Percentiles rank a stretch among this genome's conserved stretches.
These are phyloP conservation scores for Bombus haemorrhoidalis DNA, from an alignment of 1,140 invertebrate genomes.

Conservation along the genomic window DNA sequence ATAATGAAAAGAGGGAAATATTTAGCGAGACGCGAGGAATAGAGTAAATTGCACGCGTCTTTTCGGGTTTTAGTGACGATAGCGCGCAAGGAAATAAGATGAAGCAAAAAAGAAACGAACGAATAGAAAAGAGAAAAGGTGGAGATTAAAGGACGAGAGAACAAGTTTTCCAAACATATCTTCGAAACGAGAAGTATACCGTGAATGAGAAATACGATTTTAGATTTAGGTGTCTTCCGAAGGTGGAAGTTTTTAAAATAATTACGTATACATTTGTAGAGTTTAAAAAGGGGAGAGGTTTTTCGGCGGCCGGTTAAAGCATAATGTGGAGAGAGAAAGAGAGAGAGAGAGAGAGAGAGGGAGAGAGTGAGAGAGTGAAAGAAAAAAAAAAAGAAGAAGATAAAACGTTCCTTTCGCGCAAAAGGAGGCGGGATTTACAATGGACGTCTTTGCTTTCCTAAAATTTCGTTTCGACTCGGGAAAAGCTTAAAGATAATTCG, in stretches of 20 bases:
- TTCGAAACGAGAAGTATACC: constrained; percentile 79
- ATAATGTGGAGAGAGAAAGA: constrained; percentile 69
- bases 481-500: constrained; percentile 54
- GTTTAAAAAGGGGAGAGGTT: constrained; percentile 43
- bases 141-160: not conserved
- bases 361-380: too few relatives aligned
- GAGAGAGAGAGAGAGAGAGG: not conserved
- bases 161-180: constrained; percentile 73
- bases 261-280: constrained; percentile 65
- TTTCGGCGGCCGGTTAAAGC: constrained; percentile 53
- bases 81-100: constrained; percentile 15
- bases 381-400: not conserved
- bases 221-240: constrained; percentile 73
- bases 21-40: constrained; percentile 54
- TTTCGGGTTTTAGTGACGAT: constrained; percentile 32
- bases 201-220: constrained; percentile 78
- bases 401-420: constrained; percentile 4
- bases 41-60: constrained; percentile 57
- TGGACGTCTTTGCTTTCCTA: constrained; percentile 33
- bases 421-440: not conserved
- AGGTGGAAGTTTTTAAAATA: constrained; percentile 62
- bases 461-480: constrained; percentile 51
- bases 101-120: constrained; percentile 2
- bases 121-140: not conserved
- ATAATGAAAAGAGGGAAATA: constrained; percentile 52